Base-by-base conservation (phyloP, 2,113 vertebrate species). In the Ranitomeya imitator region DNA sequence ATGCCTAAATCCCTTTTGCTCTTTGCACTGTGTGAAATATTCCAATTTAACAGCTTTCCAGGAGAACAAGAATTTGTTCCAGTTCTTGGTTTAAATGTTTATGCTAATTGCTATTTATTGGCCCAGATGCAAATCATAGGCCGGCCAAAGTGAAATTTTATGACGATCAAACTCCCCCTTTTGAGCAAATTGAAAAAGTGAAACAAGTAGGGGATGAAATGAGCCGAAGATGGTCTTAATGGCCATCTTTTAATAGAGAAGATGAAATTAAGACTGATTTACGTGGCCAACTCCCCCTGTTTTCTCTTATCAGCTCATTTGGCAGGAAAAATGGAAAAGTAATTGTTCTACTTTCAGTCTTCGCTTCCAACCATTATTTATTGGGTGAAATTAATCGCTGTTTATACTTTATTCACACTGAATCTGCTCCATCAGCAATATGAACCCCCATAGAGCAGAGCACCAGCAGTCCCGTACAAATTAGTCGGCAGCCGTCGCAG, bases 81-180 rank as follows among this genome's bases (percentile, higher is more conserved):
- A 98, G 95, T 96, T 96, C 95, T 96, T 99, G 97, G 97, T 98
- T 99, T 99, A 99, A 99, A 99, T 99, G 98, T 99, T 99, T 99
- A 99, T 99, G 97, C 97, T 99, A 99, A 99, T 99, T 99, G 97
- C 98, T 99, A 99, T 99, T 99, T 99, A 99, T 99, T 99, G 98
- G 98, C 98, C 97, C 96, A 97, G 97, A 99, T 99, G 97, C 98
- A 99, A 99, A 99, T 98, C 97, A 99, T 97, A 97, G 97, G 96
- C 97, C 95, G 97, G 97, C 97, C 98, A 99, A 99, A 99, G 98
- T 99, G 98, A 99, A 99, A 99, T 99, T 99, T 99, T 99, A 99
- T 97, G 98, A 99, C 93, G 95, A 97, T 97, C 97, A 97, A 99
- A 99, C 97, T 99, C 98, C 98, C 98, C 97, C 97, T 98, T 98